Base-by-base conservation (phyloP, 1,140 invertebrate species). In the Panagrolaimus sp. region DNA sequence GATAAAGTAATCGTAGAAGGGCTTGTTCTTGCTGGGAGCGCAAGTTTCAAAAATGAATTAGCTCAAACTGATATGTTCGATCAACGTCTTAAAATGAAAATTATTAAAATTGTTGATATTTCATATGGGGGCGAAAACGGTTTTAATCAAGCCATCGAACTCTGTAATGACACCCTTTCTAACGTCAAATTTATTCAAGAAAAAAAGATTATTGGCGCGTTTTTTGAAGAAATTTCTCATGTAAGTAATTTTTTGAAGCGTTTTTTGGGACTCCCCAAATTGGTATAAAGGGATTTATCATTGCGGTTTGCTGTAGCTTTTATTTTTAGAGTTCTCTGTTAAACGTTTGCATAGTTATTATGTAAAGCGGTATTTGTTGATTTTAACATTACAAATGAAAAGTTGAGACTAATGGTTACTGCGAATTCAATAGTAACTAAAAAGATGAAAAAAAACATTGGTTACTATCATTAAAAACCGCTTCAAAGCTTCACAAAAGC, bases 151-250 rank as follows among this genome's bases (percentile, higher is more conserved):
- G 79, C 79, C 7, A 81, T 81, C 31, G 96, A 98, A 87, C 86
- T 98, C 74, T 92, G 96, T 14, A 92, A 95, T 3, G 96, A 99
- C 87, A 92, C 93, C 25, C 86, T 99, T 71, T 91, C 95, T 81
- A 97, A 98, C 85, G 96, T 98, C 51, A 98, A 98, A 87, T 98
- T 99, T 83, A 98, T 98, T 81, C 96, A 99, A 86, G 96, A 99
- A 86, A 99, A 99, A 87, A 98, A 98, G 88, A 88, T 99, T 42
- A 99, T 99, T 84, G 92, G 93, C 86, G 85, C 73, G 4, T 78
- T 66, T 65, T 73, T 74, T 44, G 73, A 76, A 42, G 73, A 75
- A 63, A 72, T 76, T 27, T 66, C 51, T 57, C 70, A 74, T 45
- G 66, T 70, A 71, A 0, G 38, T 20, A 5, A 3, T 13, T 51